Conservation (phyloP, 2,888 invertebrate genomes). For the Agrochola lota region DNA sequence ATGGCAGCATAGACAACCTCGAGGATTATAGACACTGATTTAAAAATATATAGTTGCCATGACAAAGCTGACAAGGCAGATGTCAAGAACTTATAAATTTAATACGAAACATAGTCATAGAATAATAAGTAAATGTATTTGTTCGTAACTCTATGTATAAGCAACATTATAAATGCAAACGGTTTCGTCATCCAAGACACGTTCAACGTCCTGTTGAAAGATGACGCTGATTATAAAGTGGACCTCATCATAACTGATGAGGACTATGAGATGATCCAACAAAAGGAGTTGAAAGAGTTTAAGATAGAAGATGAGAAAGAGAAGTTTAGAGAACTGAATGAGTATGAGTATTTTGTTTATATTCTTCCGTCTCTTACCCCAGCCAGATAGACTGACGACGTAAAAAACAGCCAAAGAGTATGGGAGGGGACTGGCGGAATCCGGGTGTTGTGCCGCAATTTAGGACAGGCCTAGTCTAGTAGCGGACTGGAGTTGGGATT, state of each 20-base stretch:
- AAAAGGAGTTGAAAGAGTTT: conserved; percentile 56
- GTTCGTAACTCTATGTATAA: conserved; percentile 59
- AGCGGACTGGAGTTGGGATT: neutral
- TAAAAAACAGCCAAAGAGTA: neutral
- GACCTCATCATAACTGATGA: conserved; percentile 71
- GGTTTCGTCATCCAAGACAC: conserved; percentile 64
- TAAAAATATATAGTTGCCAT: conserved; percentile 8
- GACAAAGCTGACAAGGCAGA: conserved; percentile 1
- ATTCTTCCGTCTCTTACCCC: neutral
- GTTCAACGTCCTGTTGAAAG: conserved; percentile 67
- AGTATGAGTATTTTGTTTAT: conserved; percentile 56
- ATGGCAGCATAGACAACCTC: neutral
- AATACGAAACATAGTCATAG: conserved; percentile 2
- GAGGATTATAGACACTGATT: neutral
- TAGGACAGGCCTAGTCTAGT: neutral
- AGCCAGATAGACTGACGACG: neutral
- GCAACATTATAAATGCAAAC: conserved; percentile 45
- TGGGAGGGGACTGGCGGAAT: neutral
- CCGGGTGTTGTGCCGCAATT: neutral
- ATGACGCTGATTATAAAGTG: conserved; percentile 72
- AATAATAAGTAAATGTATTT: conserved; percentile 49
- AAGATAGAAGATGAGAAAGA: conserved; percentile 54
- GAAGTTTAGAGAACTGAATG: conserved; percentile 64
- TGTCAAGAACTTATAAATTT: conserved; percentile 28
- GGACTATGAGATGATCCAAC: conserved; percentile 74